phyloP scores from a whole-genome alignment of 2,888 invertebrate species.

The Metallyticus violacea region DNA sequence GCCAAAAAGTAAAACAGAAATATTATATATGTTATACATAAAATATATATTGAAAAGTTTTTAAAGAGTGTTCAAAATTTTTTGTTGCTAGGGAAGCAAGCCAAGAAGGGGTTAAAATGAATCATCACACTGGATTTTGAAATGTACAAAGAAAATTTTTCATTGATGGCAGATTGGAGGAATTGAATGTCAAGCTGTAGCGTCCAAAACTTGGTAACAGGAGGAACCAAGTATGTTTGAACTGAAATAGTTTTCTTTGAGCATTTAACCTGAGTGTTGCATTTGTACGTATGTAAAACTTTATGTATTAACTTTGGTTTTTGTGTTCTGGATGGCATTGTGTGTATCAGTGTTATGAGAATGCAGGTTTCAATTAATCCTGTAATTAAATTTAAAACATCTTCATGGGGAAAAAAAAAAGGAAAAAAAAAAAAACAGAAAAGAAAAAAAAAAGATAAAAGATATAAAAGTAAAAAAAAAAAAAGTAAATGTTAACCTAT shows the following conservation, averaged over 20 bases:
- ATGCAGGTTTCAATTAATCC: background rate
- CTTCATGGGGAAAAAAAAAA: background rate
- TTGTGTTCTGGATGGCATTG: conserved; percentile 29
- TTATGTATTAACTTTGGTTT: conserved; percentile 26
- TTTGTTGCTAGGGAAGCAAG: background rate
- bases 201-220: background rate
- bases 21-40: background rate
- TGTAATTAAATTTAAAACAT: background rate
- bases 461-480: background rate
- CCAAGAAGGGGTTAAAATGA: too few species aligned
- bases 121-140: too few species aligned
- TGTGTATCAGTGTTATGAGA: conserved; percentile 8
- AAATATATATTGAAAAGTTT: background rate
- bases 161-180: background rate
- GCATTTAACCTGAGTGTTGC: conserved; percentile 29
- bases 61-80: conserved; percentile 19
- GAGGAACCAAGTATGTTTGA: background rate
- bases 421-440: background rate
- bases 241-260: conserved; percentile 21
- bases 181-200: background rate
- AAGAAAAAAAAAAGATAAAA: background rate
- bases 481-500: background rate
- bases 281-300: conserved; percentile 28
- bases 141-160: background rate
- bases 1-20: conserved; percentile 5